Evolutionary conservation across 2,113 vertebrate species (phyloP), one percentile per base, ranked within the genome.

Genomic region (Forbesichthys papilliferus): DNA sequence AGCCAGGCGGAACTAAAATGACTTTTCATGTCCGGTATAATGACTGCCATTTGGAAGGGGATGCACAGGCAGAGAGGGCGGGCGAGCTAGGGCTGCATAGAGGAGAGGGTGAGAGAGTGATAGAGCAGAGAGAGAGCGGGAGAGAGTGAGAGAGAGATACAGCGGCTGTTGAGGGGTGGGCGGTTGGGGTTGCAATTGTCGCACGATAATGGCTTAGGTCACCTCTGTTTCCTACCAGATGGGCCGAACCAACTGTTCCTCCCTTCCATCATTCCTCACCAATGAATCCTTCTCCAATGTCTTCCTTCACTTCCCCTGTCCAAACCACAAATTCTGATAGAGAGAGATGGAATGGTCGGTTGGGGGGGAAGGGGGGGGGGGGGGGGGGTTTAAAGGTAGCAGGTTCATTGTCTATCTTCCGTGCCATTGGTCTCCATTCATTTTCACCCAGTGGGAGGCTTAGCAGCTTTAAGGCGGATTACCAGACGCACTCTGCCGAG

Each of bases 1-100:
- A 90, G 84, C 85, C 87, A 91, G 86, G 88, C 87, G 87, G 90
- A 91, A 91, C 90, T 92, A 89, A 91, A 92, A 89, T 90, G 87
- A 90, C 89, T 91, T 91, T 90, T 91, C 87, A 88, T 91, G 86
- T 91, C 84, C 77, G 73, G 84, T 86, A 88, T 90, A 91, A 92
- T 91, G 88, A 91, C 86, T 84, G 87, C 89, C 84, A 90, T 91
- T 92, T 90, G 87, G 89, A 90, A 82, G 81, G 80, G 52, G 78
- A 85, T 80, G 73, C 79, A 81, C 82, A 84, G 52, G 14, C 70
- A 85, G 82, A 82, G 59, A 48, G 36, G n/a, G 57, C 27, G 52
- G 16, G 51, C 16, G 49, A 46, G 51, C 18, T 3, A 18, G 52
- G n/a, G 5, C 36, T 5, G 36, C 36, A 27, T 13, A 47, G 34